phyloP scores from a whole-genome alignment of 2,888 invertebrate species.

The Exephanes ischioxanthus region DNA sequence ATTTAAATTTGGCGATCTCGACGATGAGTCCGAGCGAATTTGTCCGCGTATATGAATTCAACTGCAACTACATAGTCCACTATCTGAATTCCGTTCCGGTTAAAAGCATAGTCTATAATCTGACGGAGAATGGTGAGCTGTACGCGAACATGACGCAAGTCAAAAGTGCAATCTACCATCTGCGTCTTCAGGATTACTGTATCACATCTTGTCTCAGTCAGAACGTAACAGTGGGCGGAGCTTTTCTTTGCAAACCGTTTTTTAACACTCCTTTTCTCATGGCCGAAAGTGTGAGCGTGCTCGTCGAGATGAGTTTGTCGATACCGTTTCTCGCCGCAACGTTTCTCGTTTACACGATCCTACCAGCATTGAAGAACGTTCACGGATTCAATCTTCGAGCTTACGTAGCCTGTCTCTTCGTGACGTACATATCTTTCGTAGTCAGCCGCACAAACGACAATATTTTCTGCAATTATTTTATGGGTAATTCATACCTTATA shows the following conservation, averaged over 20 bases:
- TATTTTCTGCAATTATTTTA: neutral
- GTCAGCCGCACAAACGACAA: neutral
- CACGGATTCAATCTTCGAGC: conserved; percentile 90
- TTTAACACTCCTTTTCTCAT: neutral
- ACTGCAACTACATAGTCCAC: neutral
- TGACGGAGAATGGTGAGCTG: neutral
- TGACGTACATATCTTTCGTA: conserved; percentile 70
- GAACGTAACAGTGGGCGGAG: neutral
- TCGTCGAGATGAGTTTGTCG: neutral
- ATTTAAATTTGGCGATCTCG: neutral
- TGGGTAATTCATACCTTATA: conserved; percentile 89
- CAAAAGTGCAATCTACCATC: neutral
- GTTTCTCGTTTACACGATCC: conserved; percentile 88
- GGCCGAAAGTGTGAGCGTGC: neutral
- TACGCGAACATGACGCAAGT: neutral
- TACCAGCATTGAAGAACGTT: conserved; percentile 89
- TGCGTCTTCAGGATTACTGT: neutral
- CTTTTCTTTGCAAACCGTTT: neutral
- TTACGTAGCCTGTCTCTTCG: conserved; percentile 88
- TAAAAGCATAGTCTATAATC: neutral
- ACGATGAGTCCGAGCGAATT: neutral
- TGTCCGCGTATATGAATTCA: neutral
- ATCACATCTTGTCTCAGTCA: neutral
- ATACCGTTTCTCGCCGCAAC: conserved; percentile 90
- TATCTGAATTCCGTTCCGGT: neutral